These are phyloP conservation scores for Alethe castanea DNA, from an alignment of 2,113 vertebrate species.

Conservation along the genomic window DNA sequence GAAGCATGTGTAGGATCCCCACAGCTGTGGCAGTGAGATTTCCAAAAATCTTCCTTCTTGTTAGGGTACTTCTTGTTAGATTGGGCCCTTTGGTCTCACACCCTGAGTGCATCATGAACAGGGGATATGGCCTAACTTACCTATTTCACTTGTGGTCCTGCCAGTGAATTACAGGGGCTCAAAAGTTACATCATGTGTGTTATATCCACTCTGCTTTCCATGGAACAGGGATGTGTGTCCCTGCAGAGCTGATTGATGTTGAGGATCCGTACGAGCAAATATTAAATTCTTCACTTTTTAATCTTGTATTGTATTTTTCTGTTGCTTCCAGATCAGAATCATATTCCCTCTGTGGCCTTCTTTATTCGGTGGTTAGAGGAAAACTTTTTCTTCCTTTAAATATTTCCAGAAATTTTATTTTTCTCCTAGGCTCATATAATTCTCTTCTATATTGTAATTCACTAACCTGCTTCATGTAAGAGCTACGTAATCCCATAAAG, in stretches of 20 bases:
- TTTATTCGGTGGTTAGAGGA: neutral
- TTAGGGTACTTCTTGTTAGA: neutral
- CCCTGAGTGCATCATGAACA: neutral
- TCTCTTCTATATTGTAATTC: neutral
- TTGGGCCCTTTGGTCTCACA: neutral
- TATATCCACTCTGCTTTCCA: neutral
- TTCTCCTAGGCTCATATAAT: neutral
- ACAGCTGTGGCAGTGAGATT: neutral
- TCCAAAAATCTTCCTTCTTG: neutral
- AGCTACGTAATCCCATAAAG: neutral
- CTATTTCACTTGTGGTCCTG: neutral
- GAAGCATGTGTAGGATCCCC: neutral
- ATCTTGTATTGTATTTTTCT: neutral
- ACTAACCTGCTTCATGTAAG: fast-evolving
- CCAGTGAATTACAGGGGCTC: neutral
- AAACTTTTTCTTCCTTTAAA: neutral
- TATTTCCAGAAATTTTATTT: neutral
- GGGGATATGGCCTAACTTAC: neutral
- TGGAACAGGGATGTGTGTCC: neutral
- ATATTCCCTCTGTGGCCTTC: neutral
- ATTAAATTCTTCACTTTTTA: neutral
- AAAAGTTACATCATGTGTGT: neutral
- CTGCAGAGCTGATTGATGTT: neutral
- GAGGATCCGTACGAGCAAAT: neutral
- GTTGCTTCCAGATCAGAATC: neutral